Evolutionary conservation across 2,888 invertebrate genomes (phyloP).

Genomic region (Scaptomyza parva): DNA sequence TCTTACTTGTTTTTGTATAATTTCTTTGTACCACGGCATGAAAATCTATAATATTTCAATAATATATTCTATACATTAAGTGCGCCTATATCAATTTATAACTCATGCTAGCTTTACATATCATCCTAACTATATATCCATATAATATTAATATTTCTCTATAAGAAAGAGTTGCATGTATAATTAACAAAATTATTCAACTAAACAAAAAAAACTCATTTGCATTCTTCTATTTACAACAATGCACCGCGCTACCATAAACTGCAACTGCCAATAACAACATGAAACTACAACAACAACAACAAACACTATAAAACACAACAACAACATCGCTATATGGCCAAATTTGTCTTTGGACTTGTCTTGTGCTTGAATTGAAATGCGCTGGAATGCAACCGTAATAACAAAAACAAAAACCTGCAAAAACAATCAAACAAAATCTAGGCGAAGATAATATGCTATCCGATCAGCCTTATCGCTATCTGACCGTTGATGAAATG

Average conservation of each 20-base stretch:
- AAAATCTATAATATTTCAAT: slow-evolving; percentile 16
- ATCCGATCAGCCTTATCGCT: slow-evolving; percentile 95
- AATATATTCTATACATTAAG: slow-evolving; percentile 30
- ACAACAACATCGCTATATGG: slow-evolving; percentile 64
- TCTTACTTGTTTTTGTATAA: slow-evolving; percentile 4
- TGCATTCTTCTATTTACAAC: slow-evolving; percentile 80
- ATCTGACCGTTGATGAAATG: slow-evolving; percentile 97
- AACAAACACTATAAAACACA: slow-evolving; percentile 38
- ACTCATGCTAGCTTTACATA: slow-evolving; percentile 60
- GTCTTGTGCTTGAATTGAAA: slow-evolving; percentile 72
- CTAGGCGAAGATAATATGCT: slow-evolving; percentile 95
- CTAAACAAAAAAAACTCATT: slow-evolving; percentile 74
- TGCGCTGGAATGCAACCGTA: slow-evolving; percentile 73
- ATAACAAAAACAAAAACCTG: slow-evolving; percentile 8
- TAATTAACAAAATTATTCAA: slow-evolving; percentile 61
- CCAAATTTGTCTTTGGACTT: slow-evolving; percentile 73
- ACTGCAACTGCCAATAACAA: slow-evolving; percentile 57
- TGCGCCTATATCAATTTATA: slow-evolving; percentile 18
- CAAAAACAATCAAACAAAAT: slow-evolving; percentile 41
- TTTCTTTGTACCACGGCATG: slow-evolving; percentile 46
- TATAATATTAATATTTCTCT: slow-evolving; percentile 36
- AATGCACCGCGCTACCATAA: slow-evolving; percentile 74
- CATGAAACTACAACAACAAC: slow-evolving; percentile 22
- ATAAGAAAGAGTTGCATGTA: slow-evolving; percentile 53
- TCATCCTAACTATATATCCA: slow-evolving; percentile 47